Conservation (phyloP, 1,140 invertebrate species). For the Leptinotarsa undecemlineata region DNA sequence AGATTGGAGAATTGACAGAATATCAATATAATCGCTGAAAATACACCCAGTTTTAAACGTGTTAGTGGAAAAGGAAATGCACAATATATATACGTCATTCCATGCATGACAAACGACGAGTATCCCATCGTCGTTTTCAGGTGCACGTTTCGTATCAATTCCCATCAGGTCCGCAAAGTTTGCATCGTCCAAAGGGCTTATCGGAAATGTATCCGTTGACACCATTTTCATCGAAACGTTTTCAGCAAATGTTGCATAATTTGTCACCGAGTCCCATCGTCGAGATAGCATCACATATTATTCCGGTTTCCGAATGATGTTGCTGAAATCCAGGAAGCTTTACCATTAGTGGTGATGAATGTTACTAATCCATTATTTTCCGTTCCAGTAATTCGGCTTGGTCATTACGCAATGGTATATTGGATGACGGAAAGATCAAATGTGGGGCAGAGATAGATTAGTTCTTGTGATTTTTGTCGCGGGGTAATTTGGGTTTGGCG, state of each 20-base stretch:
- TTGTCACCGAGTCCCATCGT: not conserved
- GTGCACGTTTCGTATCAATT: too few species aligned
- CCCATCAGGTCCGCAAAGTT: too few species aligned
- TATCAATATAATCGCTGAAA: too few species aligned
- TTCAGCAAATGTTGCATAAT: not conserved
- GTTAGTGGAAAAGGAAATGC: too few species aligned
- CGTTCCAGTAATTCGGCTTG: not conserved
- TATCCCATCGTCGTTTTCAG: too few species aligned
- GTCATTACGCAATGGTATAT: not conserved
- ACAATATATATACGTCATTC: too few species aligned
- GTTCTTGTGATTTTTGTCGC: too few species aligned
- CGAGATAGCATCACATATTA: not conserved
- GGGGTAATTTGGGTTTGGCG: too few species aligned
- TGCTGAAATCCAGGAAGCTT: constrained; percentile 15
- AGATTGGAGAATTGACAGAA: too few species aligned
- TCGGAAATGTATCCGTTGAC: not conserved
- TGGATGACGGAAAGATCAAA: not conserved
- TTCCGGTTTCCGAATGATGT: constrained; percentile 14
- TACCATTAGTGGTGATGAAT: constrained; percentile 17
- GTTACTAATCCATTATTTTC: constrained; percentile 20
- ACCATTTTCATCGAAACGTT: not conserved
- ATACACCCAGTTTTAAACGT: too few species aligned
- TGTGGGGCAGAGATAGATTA: not conserved
- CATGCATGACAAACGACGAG: too few species aligned
- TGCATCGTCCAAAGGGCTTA: too few species aligned